Percentiles rank a stretch among this genome's conserved stretches.
Evolutionary conservation across 2,113 vertebrate species (phyloP).

Genomic region (Spea multiplicata): DNA sequence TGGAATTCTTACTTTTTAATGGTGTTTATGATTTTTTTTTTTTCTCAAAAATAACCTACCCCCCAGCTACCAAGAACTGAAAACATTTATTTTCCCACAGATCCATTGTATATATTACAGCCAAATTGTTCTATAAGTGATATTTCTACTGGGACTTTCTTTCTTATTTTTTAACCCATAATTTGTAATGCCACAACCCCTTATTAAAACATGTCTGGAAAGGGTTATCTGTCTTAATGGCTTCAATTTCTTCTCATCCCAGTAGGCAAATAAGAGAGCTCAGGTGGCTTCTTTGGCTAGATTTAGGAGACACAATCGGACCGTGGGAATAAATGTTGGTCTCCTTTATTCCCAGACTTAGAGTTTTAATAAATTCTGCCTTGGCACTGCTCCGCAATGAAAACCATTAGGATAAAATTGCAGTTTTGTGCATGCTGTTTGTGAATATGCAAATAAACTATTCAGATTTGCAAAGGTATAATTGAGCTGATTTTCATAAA

Average conservation of each 20-base stretch:
- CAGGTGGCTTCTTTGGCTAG: constrained; percentile 39
- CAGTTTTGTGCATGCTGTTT: constrained; percentile 35
- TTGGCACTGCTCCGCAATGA: constrained; percentile 34
- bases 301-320: constrained; percentile 13
- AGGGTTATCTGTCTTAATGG: constrained; percentile 28
- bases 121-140: no score
- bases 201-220: background rate
- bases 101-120: no score
- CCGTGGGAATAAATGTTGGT: constrained; percentile 37
- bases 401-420: constrained; percentile 35
- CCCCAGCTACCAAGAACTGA: no score
- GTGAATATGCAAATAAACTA: constrained; percentile 32
- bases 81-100: no score
- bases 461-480: constrained; percentile 12
- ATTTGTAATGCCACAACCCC: no score
- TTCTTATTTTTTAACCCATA: no score
- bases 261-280: constrained; percentile 34
- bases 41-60: no score
- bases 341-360: constrained; percentile 35
- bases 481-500: constrained; percentile 20
- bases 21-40: no score
- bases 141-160: no score
- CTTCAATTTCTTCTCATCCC: constrained; percentile 1
- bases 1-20: no score
- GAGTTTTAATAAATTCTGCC: constrained; percentile 40